Base-by-base conservation (phyloP, 1,140 invertebrate genomes). In the Micrasema minimum region DNA sequence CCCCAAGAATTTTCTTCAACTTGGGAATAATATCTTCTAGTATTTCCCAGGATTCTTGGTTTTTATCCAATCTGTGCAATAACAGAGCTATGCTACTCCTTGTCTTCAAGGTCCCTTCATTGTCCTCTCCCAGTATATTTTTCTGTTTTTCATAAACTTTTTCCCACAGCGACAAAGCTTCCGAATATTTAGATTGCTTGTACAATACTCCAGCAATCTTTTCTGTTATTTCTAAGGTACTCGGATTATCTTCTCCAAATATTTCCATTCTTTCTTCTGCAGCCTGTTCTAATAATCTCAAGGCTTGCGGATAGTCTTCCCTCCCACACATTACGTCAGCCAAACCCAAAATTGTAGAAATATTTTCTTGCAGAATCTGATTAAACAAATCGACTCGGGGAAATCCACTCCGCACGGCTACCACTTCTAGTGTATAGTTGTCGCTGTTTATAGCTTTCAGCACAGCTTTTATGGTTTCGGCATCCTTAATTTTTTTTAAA, bases 171-270 rank as follows among this genome's bases (percentile, higher is more conserved):
- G 45, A 20, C 50, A 59, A 38, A 3, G 55, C 35, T 38, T 41
- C 55, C 6, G 35, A 5, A 59, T 59, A 59, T 20, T 59, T 59
- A 11, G 31, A 20, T 38, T 59, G 55, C 38, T 16, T 7, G 12
- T 20, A 38, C 35, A 59, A 59, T 38, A 38, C 16, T 11, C 11
- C 5, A 3, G 55, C 26, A 18, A 59, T 59, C 14, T 20, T 18
- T 9, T 59, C 6, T 10, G 3, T 12, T 7, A 59, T 18, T 7
- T 59, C 55, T 14, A 38, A 11, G 12, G 31, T 38, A n/a, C 31
- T 31, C 2, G 55, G 55, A 11, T 38, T 57, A 57, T 59, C 55
- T 2, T 41, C 31, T 38, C 55, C 55, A 5, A 59, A 59, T 41
- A 59, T 38, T 59, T 38, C 55, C 2, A 18, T 18, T 41, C 55